Base-by-base conservation (phyloP, 2,113 vertebrate species). In the Pyxicephalus adspersus region DNA sequence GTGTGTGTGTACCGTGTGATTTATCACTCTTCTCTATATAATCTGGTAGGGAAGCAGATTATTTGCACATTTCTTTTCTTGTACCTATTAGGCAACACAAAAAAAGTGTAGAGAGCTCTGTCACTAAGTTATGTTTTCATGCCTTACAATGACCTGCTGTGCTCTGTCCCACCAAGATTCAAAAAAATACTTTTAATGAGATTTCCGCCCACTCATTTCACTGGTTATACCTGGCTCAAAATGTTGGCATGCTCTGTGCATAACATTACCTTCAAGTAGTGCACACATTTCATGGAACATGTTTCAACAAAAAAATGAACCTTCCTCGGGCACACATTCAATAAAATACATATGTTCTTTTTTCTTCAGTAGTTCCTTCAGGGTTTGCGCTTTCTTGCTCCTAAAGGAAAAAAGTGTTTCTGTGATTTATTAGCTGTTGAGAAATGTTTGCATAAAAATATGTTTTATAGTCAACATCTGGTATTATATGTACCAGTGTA, bases 391-490 rank as follows among this genome's bases (percentile, higher is more conserved):
- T 70, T 38, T 54, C 57, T 34, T 13, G 60, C 22, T 51, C 22
- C 25, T 6, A 26, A 55, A 64, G 64, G 63, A 77, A 70, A 70
- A 64, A 64, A 20, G 68, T 50, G 68, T 73, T 73, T 73, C 45
- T 63, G 19, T 81, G 78, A 81, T 81, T 81, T 81, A 81, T 81
- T 81, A 64, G 50, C 68, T 81, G 78, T 73, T 81, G 78, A 64
- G 78, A 81, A 81, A 81, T 81, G 78, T 81, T 81, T 81, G 67
- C 78, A 81, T 73, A 70, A 81, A 60, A 71, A 81, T 72, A 64
- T 81, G 77, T 64, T 81, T 81, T 73, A 81, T 64, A 81, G 78
- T 73, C 68, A 81, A 81, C 78, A 81, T 73, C 78, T 81, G 78
- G 58, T 81, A 64, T 73, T 60, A 64, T 63, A 73, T 51, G 68